Evolutionary conservation across 2,888 invertebrate species (phyloP), one percentile per base, ranked within the genome.

Genomic region (Tanytarsus gracilentus): DNA sequence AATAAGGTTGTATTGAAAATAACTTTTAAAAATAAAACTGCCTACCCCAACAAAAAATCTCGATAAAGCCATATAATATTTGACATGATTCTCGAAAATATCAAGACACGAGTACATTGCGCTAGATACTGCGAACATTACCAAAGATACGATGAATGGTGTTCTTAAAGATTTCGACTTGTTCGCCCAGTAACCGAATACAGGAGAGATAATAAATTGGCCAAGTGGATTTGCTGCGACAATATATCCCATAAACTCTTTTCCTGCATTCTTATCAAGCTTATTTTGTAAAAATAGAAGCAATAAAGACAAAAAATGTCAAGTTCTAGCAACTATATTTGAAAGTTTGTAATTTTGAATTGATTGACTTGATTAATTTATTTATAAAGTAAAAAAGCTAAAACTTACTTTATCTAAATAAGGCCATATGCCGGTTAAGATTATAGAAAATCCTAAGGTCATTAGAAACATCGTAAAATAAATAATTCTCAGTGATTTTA

Each of bases 381-480:
- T 21, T n/a, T n/a, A n/a, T n/a, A n/a, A n/a, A n/a, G n/a, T n/a
- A n/a, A n/a, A n/a, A n/a, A n/a, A n/a, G n/a, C n/a, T n/a, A 6
- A 9, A n/a, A 66, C 66, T 71, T 76, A 90, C 91, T 81, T 88
- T 88, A 69, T 85, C 83, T 62, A 92, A 79, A 71, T 88, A 92
- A 2, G 91, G 91, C 88, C 88, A 92, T 50, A 91, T 86, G 61
- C 90, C 90, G 1, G 91, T 90, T 48, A 92, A 77, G 65, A 88
- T 84, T 65, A 91, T 88, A 71, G 90, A 90, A 74, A 91, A 91
- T 25, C 89, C 91, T 53, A 92, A 76, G 0, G 89, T 88, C 83
- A 91, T 90, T 65, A 90, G 79, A 75, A 92, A 91, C 85, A 90
- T 89, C 61, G 90, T 90, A 72, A 89, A 89, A 74, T 91, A 90